Evolutionary conservation across 2,113 vertebrate genomes (phyloP).

Genomic region (Hemiprocne comata): DNA sequence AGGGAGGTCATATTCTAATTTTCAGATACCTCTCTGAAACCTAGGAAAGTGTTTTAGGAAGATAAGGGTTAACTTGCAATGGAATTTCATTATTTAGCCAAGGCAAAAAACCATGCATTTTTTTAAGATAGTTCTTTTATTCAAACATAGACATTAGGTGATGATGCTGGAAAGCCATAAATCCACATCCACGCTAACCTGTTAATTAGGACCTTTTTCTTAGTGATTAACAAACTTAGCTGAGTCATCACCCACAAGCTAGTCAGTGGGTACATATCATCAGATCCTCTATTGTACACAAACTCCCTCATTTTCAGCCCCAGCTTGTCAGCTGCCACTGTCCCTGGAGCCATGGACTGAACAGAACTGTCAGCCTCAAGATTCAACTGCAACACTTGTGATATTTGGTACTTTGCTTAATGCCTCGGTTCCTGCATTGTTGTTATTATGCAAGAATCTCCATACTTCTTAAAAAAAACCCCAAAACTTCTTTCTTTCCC

Average conservation of each 20-base stretch:
- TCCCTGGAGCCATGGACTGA: background rate
- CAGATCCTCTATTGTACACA: background rate
- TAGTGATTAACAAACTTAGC: slow-evolving; percentile 5
- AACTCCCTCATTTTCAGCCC: slow-evolving; percentile 3
- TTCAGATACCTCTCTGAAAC: background rate
- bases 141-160: background rate
- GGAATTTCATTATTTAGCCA: background rate
- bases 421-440: background rate
- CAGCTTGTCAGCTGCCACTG: background rate
- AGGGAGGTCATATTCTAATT: background rate
- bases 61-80: background rate
- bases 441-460: background rate
- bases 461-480: background rate
- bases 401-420: background rate
- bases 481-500: background rate
- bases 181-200: background rate
- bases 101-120: background rate
- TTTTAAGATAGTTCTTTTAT: background rate
- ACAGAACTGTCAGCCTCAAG: background rate
- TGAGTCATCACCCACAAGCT: slow-evolving; percentile 49
- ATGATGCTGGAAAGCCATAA: background rate
- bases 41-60: background rate
- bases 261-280: background rate
- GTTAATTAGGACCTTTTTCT: slow-evolving; percentile 44
- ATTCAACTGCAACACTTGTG: background rate